A percentile compares a stretch with the other conserved stretches of the same genome.
Evolutionary conservation across 2,888 invertebrate species (phyloP).

Genomic region (Bellardia pandia): DNA sequence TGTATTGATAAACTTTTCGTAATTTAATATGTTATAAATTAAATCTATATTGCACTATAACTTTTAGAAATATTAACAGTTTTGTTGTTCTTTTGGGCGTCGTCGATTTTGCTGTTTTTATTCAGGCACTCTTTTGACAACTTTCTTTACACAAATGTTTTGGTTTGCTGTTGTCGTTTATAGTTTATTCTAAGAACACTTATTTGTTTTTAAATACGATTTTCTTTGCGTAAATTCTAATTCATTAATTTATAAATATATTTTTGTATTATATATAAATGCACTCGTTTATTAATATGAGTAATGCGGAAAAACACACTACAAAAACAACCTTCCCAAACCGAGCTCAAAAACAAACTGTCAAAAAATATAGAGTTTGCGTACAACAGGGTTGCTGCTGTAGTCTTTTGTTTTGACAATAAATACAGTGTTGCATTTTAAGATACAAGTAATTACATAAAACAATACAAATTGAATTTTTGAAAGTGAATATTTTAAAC

Average conservation of each 20-base stretch:
- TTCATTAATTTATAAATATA: slow-evolving; percentile 43
- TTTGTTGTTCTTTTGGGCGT: slow-evolving; percentile 63
- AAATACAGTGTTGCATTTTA: slow-evolving; percentile 37
- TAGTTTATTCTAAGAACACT: not conserved
- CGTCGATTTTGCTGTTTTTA: slow-evolving; percentile 46
- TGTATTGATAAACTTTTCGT: not conserved
- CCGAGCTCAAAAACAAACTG: slow-evolving; percentile 74
- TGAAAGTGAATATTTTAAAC: too few relatives aligned
- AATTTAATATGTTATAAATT: slow-evolving; percentile 1
- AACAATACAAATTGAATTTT: too few relatives aligned
- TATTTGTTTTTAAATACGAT: slow-evolving; percentile 25
- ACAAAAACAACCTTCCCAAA: slow-evolving; percentile 70
- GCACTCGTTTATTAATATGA: slow-evolving; percentile 30
- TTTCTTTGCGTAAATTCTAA: slow-evolving; percentile 26
- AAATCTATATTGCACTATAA: slow-evolving; percentile 54
- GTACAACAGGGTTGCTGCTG: slow-evolving; percentile 56
- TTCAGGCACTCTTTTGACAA: slow-evolving; percentile 23
- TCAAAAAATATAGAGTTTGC: slow-evolving; percentile 71
- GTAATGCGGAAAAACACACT: slow-evolving; percentile 2
- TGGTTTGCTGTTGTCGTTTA: not conserved
- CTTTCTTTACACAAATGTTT: slow-evolving; percentile 28
- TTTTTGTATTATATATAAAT: slow-evolving; percentile 41
- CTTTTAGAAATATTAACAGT: slow-evolving; percentile 3
- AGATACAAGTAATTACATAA: too few relatives aligned
- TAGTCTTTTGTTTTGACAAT: not conserved